Percentiles rank a stretch among this genome's conserved stretches.
phyloP scores from a whole-genome alignment of 2,888 invertebrate species.

The Argyresthia goedartella region DNA sequence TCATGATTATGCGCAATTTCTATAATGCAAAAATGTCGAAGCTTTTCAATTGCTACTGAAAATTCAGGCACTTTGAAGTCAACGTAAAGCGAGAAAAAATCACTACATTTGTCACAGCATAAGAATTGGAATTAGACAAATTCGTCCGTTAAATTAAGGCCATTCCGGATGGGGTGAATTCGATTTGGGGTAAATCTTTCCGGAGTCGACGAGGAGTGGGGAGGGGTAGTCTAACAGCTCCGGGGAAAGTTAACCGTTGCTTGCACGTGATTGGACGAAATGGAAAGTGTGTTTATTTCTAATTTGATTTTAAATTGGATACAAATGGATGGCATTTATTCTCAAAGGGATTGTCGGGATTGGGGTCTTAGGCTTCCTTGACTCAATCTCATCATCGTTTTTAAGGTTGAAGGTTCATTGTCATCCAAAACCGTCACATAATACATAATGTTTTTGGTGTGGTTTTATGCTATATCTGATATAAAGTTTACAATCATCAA shows the following conservation, averaged over 20 bases:
- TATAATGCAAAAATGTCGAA: no score
- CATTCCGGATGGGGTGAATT: constrained; percentile 53
- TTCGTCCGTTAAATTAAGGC: constrained; percentile 68
- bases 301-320: constrained; percentile 61
- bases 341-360: no score
- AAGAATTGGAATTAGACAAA: constrained; percentile 69
- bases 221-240: constrained; percentile 38
- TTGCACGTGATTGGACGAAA: constrained; percentile 57
- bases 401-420: no score
- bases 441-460: no score
- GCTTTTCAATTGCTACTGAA: no score
- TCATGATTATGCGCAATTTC: no score
- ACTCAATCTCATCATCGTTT: no score
- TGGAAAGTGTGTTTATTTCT: constrained; percentile 62
- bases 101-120: constrained; percentile 65
- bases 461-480: no score
- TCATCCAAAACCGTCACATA: no score
- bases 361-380: no score
- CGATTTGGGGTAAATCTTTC: constrained; percentile 63
- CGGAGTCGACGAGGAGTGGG: constrained; percentile 30
- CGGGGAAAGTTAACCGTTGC: constrained; percentile 29
- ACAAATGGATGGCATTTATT: constrained; percentile 36
- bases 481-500: no score
- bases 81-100: constrained; percentile 42
- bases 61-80: no score